A percentile compares a stretch with the other conserved stretches of the same genome.
Conservation (phyloP, 2,113 vertebrate species). For the Perca fluviatilis region DNA sequence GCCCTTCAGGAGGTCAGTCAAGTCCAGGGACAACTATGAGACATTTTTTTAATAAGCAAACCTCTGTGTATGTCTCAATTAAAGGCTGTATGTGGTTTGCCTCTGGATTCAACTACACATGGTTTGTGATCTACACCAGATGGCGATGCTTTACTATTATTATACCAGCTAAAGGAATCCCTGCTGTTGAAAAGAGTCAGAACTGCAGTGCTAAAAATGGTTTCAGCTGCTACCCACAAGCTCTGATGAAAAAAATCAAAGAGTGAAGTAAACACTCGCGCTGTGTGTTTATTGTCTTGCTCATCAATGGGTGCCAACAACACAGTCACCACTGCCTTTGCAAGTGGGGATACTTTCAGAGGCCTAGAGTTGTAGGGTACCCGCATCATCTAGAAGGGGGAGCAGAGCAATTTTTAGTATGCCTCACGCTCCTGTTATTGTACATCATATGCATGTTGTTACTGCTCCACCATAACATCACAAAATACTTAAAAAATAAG, state of each 20-base stretch:
- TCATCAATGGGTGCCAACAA: neutral
- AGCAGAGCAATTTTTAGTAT: no score
- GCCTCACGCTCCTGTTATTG: neutral
- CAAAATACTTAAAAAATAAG: neutral
- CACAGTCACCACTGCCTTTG: neutral
- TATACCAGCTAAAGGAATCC: conserved; percentile 14
- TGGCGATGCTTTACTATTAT: conserved; percentile 59
- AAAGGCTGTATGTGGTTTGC: neutral
- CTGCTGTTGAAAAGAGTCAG: conserved; percentile 21
- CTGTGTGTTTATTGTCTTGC: no score
- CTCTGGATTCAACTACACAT: conserved; percentile 27
- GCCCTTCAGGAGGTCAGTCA: conserved; percentile 5
- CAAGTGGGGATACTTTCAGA: neutral
- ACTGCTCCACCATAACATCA: neutral
- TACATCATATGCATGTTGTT: neutral
- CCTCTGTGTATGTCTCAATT: conserved; percentile 3
- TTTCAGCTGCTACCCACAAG: conserved; percentile 27
- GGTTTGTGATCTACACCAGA: conserved; percentile 52
- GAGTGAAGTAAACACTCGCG: conserved; percentile 5
- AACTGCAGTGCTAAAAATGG: neutral
- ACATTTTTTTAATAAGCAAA: conserved; percentile 6
- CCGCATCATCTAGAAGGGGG: neutral
- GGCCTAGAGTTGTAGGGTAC: no score
- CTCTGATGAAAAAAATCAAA: neutral
- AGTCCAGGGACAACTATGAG: neutral